Conservation (phyloP, 1,140 invertebrate species). For the Acromyrmex charruanus region DNA sequence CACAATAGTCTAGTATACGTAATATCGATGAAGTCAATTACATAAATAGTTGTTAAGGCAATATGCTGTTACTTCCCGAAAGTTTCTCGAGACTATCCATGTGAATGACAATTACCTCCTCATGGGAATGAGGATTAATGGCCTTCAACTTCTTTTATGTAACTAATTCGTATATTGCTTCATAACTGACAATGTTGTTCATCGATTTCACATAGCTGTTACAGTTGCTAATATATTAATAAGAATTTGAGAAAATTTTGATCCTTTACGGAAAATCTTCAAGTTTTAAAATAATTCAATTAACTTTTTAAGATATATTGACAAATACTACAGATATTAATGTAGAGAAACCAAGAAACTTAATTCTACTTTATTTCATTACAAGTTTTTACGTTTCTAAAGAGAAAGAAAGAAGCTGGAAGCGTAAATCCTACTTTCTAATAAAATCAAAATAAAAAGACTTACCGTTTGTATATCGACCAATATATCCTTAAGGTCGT, state of each 20-base stretch:
- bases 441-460: neutral
- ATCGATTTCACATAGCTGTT: constrained; percentile 17
- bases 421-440: neutral
- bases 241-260: neutral
- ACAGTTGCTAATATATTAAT: neutral
- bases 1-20: constrained; percentile 35
- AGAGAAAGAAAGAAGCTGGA: neutral
- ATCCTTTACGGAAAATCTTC: neutral
- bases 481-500: constrained; percentile 90
- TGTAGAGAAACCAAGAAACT: neutral
- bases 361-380: constrained; percentile 1
- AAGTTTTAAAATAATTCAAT: neutral
- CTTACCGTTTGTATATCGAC: constrained; percentile 93
- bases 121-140: constrained; percentile 30
- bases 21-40: constrained; percentile 63
- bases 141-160: constrained; percentile 44
- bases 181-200: neutral
- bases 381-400: neutral
- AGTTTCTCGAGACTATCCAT: constrained; percentile 44
- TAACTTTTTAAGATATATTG: neutral
- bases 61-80: constrained; percentile 50
- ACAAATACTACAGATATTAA: neutral
- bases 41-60: constrained; percentile 42
- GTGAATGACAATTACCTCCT: constrained; percentile 28
- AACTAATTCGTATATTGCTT: constrained; percentile 24